Evolutionary conservation across 92 coral and sea anemone genomes (phyloP).

Genomic region (Porites evermanni): DNA sequence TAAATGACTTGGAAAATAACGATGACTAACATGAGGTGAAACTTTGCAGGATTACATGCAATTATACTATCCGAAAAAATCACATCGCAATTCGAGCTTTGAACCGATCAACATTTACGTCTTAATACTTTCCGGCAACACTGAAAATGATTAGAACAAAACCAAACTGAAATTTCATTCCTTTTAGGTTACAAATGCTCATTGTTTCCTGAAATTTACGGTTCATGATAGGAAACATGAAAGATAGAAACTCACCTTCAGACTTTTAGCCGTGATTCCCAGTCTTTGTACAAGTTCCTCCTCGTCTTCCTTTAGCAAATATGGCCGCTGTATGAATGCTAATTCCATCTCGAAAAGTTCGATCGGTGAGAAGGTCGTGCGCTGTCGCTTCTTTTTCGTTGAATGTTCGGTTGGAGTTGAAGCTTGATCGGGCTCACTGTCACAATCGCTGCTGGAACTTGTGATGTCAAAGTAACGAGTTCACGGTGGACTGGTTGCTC

Average conservation of each 20-base stretch:
- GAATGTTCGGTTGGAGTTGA: neutral
- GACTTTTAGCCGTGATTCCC: constrained; percentile 20
- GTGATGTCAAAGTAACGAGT: neutral
- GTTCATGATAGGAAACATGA: no score
- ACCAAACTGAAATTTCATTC: no score
- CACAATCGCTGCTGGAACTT: constrained; percentile 24
- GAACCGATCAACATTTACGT: no score
- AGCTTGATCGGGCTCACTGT: constrained; percentile 25
- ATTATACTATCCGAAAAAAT: no score
- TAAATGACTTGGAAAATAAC: no score
- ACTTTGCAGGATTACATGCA: no score
- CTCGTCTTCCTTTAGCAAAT: constrained; percentile 5
- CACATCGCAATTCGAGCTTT: no score
- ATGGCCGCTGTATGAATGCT: constrained; percentile 21
- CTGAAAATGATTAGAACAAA: no score
- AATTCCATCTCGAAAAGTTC: constrained; percentile 28
- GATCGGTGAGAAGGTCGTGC: constrained; percentile 34
- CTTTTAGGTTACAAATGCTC: no score
- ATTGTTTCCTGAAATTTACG: no score
- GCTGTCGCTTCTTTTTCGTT: constrained; percentile 28
- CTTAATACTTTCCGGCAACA: no score
- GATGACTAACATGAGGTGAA: no score
- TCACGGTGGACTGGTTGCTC: neutral
- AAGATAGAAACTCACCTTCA: constrained; percentile 9
- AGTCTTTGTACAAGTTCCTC: constrained; percentile 16